Evolutionary conservation across 1,140 invertebrate species (phyloP), one percentile per base, ranked within the genome.

Genomic region (Polypedilum pembai): DNA sequence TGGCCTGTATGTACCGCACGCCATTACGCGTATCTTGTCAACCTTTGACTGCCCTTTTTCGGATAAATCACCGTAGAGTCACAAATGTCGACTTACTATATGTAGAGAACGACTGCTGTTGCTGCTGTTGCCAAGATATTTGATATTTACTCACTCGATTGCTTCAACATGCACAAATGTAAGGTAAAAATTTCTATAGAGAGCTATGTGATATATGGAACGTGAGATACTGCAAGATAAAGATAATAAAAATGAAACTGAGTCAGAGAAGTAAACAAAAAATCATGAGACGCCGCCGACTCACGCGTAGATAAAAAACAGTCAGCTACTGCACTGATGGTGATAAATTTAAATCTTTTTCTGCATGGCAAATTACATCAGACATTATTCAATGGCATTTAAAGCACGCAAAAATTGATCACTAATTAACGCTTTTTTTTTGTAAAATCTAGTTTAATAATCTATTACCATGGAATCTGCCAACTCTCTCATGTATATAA

Each of bases 171-270:
- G n/a, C 45, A n/a, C n/a, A n/a, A 56, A 56, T n/a, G 45, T 56
- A 45, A 12, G 15, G 41, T 56, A 56, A 33, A 33, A 33, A 56
- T 56, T 56, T 56, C 45, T 56, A 56, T 56, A 56, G 45, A 56
- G n/a, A 56, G 45, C 45, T 56, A 56, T 56, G 65, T 69, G 65
- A 69, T 69, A 69, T 69, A 69, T 69, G 65, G 65, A 69, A 69
- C 65, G 65, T 69, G 65, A 69, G 65, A 69, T 56, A 56, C 45
- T 56, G 45, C 45, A 56, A 56, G 45, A 56, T 56, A 56, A 56
- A 56, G 45, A 56, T 56, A 56, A 45, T 66, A 66, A 66, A 66
- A 66, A 66, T 17, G 45, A 66, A 17, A 66, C 12, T 66, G 17
- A 20, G 45, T 56, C 45, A 15, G n/a, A 66, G 18, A 66, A n/a